Evolutionary conservation across 2,113 vertebrate species (phyloP).

Genomic region (Psettodes erumei): DNA sequence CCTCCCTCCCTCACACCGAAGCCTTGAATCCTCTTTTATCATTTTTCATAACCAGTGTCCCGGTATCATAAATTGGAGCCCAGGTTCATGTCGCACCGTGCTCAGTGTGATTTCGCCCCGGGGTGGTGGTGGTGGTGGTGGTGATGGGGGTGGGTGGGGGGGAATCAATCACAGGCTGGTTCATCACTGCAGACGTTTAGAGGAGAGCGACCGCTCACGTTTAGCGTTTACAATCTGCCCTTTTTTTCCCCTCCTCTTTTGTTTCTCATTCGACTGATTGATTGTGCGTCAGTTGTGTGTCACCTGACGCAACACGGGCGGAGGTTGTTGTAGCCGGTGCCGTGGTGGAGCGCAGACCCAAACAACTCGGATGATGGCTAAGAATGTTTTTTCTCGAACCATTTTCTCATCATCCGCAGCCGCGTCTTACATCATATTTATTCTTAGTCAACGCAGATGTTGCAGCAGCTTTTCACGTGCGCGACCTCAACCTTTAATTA

Average conservation of each 20-base stretch:
- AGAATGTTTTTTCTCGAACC: too few relatives aligned
- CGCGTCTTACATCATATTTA: neutral
- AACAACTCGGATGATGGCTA: too few relatives aligned
- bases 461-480: too few relatives aligned
- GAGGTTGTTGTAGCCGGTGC: too few relatives aligned
- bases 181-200: conserved; percentile 33
- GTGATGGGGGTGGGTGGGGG: conserved; percentile 24
- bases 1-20: conserved; percentile 25
- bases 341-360: too few relatives aligned
- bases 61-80: conserved; percentile 57
- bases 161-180: conserved; percentile 65
- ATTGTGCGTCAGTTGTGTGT: too few relatives aligned
- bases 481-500: too few relatives aligned
- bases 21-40: conserved; percentile 52
- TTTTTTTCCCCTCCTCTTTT: neutral
- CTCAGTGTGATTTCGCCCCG: conserved; percentile 40
- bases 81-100: conserved; percentile 42
- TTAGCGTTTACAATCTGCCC: conserved; percentile 42
- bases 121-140: too few relatives aligned
- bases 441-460: too few relatives aligned
- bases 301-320: too few relatives aligned
- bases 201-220: conserved; percentile 12
- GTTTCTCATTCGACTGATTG: conserved; percentile 40
- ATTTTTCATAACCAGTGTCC: conserved; percentile 64
- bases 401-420: neutral